phyloP scores from a whole-genome alignment of 1,140 invertebrate genomes.

The Temnothorax curvispinosus region DNA sequence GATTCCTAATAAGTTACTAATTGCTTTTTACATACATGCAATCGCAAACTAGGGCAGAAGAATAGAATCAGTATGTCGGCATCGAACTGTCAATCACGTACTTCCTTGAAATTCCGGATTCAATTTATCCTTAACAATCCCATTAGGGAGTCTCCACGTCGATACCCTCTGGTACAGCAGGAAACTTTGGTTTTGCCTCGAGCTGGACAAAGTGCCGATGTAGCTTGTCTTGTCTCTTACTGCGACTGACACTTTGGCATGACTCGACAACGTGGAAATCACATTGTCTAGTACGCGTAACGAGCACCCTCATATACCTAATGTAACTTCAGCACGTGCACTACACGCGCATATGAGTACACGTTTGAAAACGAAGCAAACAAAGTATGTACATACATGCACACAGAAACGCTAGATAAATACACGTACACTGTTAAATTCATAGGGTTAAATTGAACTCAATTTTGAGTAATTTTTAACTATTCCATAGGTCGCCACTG shows the following conservation, averaged over 20 bases:
- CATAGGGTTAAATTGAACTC: no score
- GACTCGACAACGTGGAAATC: constrained; percentile 50
- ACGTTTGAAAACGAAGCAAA: background rate
- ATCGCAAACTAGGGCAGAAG: background rate
- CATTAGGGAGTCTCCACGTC: constrained; percentile 41
- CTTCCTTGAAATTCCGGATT: constrained; percentile 40
- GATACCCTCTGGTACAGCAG: background rate
- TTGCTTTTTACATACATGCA: background rate
- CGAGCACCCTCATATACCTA: constrained; percentile 6
- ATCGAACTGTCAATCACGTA: constrained; percentile 46
- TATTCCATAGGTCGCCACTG: no score
- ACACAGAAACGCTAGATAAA: background rate
- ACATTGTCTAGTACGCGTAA: constrained; percentile 17
- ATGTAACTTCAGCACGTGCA: constrained; percentile 12
- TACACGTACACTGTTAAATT: background rate
- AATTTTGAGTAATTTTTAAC: no score
- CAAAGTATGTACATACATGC: background rate
- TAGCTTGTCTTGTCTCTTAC: constrained; percentile 58
- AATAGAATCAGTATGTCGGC: constrained; percentile 14
- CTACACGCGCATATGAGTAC: background rate
- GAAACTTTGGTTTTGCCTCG: constrained; percentile 46
- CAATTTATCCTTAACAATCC: constrained; percentile 61
- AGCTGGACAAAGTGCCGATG: constrained; percentile 59
- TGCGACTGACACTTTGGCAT: constrained; percentile 59
- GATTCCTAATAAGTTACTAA: background rate